Conservation (phyloP, 1,140 invertebrate species). For the Bombus waltoni region DNA sequence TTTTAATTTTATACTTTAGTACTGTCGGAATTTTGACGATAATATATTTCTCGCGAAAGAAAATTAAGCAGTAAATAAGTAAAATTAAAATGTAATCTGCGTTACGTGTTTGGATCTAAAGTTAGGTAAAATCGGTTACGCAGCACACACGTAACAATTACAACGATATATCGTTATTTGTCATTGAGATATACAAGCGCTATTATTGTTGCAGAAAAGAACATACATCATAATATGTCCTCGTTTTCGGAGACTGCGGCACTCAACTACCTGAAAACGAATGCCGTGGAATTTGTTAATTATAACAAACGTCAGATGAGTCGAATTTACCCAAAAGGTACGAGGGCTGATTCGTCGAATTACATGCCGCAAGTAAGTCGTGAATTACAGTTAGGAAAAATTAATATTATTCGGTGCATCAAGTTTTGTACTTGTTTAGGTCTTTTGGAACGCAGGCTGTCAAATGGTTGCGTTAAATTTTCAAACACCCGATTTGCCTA, state of each 20-base stretch:
- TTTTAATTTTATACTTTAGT: neutral
- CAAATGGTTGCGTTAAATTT: conserved; percentile 92
- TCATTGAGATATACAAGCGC: neutral
- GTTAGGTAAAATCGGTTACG: too few species aligned
- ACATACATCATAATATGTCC: conserved; percentile 92
- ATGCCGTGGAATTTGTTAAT: conserved; percentile 89
- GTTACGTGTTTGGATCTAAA: too few species aligned
- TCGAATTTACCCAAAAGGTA: conserved; percentile 90
- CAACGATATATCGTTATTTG: neutral
- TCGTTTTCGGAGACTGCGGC: conserved; percentile 92
- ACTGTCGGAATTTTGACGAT: neutral
- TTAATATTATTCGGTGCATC: neutral
- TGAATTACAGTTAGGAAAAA: neutral
- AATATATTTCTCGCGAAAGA: neutral
- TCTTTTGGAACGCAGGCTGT: conserved; percentile 91
- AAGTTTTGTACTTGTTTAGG: conserved; percentile 77
- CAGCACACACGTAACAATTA: neutral
- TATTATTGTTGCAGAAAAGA: conserved; percentile 85
- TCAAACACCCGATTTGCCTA: conserved; percentile 90
- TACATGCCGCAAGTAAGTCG: conserved; percentile 88
- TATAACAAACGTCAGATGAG: conserved; percentile 91
- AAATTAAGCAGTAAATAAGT: neutral
- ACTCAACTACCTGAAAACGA: conserved; percentile 89
- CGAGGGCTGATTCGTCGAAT: conserved; percentile 89
- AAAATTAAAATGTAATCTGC: too few species aligned